Conservation (phyloP, 2,113 vertebrate species). For the Hippocampus guttulatus region DNA sequence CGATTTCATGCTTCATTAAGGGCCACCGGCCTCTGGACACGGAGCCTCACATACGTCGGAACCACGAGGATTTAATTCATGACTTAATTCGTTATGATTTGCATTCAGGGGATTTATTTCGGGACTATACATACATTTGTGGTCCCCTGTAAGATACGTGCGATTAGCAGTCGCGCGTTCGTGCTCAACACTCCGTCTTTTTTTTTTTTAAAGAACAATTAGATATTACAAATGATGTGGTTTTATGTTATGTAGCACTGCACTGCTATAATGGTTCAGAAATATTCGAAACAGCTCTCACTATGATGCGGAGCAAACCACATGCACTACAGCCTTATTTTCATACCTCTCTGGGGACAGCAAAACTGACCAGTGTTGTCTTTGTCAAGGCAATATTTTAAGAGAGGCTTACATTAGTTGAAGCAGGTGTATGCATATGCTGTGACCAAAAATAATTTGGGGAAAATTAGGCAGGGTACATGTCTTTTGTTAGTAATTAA, state of each 20-base stretch:
- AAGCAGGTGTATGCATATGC: too few species aligned
- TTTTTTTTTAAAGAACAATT: too few species aligned
- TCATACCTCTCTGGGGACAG: neutral
- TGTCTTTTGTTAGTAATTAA: neutral
- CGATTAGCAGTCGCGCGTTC: too few species aligned
- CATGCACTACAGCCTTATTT: neutral
- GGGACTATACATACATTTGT: neutral
- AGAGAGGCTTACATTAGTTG: too few species aligned
- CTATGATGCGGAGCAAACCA: neutral
- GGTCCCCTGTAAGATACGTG: too few species aligned
- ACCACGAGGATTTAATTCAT: neutral
- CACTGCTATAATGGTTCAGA: neutral
- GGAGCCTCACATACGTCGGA: neutral
- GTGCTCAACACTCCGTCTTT: too few species aligned
- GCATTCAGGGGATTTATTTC: neutral
- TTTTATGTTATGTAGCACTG: too few species aligned
- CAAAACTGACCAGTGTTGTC: neutral
- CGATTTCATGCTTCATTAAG: constrained; percentile 55
- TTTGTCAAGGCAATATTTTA: neutral
- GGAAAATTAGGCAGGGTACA: neutral
- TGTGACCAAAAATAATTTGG: neutral
- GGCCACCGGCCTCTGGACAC: constrained; percentile 5
- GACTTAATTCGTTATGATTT: neutral
- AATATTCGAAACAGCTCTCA: neutral
- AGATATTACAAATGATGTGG: too few species aligned